Conservation (phyloP, 2,113 vertebrate genomes). For the Promerops cafer region DNA sequence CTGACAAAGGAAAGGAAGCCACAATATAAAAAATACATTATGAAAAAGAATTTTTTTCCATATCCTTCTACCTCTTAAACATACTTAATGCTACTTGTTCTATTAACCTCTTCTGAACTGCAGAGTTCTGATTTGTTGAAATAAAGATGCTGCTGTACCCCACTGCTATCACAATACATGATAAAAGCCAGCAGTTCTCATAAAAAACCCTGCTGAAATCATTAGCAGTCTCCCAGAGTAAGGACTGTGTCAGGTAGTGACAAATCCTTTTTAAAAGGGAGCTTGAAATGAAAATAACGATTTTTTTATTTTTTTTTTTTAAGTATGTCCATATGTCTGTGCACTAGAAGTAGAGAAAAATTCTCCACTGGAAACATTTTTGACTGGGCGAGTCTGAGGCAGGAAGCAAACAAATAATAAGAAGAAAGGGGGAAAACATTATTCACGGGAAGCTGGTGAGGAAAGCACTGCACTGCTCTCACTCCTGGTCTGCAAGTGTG, state of each 20-base stretch:
- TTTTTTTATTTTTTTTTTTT: not conserved
- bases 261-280: not conserved
- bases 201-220: not conserved
- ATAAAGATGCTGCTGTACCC: not conserved
- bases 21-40: not conserved
- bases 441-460: not conserved
- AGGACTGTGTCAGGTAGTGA: not conserved
- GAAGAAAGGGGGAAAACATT: not conserved
- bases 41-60: not conserved
- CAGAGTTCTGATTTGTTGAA: not conserved
- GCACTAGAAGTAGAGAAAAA: not conserved
- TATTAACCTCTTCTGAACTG: constrained; percentile 9
- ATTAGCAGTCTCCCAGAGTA: constrained; percentile 8
- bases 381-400: not conserved
- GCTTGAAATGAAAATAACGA: not conserved
- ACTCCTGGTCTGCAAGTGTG: not conserved
- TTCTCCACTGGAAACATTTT: not conserved
- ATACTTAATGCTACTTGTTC: not conserved
- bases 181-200: not conserved
- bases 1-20: not conserved
- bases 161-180: not conserved
- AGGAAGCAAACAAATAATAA: not conserved
- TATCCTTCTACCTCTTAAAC: not conserved
- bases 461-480: not conserved
- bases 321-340: not conserved